Percentiles rank a stretch among this genome's conserved stretches.
phyloP scores from a whole-genome alignment of 2,113 vertebrate species.

The Lipophrys pholis region DNA sequence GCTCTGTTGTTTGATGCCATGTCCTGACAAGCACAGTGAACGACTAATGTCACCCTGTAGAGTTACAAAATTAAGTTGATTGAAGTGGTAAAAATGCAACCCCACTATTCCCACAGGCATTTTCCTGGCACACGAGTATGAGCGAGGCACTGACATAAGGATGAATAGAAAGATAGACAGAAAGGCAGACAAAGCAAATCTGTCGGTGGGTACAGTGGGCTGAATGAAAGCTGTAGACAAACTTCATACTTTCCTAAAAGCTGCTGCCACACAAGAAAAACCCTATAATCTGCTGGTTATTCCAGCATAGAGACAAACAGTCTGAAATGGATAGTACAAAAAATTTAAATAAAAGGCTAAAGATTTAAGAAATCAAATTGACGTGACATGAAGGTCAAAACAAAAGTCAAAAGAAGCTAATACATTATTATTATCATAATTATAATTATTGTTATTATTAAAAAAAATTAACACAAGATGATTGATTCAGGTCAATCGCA shows the following conservation, averaged over 20 bases:
- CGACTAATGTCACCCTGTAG: not conserved
- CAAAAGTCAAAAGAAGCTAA: not conserved
- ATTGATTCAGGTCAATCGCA: constrained; percentile 42
- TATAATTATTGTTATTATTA: no score
- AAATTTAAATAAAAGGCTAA: not conserved
- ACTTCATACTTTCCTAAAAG: not conserved
- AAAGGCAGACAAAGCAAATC: not conserved
- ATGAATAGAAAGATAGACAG: constrained; percentile 4
- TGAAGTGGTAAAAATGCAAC: constrained; percentile 21
- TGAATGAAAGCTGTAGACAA: constrained; percentile 19
- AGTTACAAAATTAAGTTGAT: not conserved
- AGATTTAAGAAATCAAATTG: constrained; percentile 8
- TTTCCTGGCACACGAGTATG: constrained; percentile 7
- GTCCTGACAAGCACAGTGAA: not conserved
- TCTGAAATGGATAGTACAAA: not conserved
- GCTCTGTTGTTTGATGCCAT: not conserved
- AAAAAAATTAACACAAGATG: not conserved
- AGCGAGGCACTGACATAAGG: not conserved
- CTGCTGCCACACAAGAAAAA: not conserved
- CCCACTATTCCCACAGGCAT: not conserved
- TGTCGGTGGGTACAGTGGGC: not conserved
- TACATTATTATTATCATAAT: no score
- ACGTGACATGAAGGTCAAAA: not conserved
- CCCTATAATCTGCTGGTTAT: not conserved
- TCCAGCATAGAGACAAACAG: not conserved